Evolutionary conservation across 1,140 invertebrate species (phyloP), one percentile per base, ranked within the genome.

Genomic region (honey bee (Apis mellifera)): DNA sequence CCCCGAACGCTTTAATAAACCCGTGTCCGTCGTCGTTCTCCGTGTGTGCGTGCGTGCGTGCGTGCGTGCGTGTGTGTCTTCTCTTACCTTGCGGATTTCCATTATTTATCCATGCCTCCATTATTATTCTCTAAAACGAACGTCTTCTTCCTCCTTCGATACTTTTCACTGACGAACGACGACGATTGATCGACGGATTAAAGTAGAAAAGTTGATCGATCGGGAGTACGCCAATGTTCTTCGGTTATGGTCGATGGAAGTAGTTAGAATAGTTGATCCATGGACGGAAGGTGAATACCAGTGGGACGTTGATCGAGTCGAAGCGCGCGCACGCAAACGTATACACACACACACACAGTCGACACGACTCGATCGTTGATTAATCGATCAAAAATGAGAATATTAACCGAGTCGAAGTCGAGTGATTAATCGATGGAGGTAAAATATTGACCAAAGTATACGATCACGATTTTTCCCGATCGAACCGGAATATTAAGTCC

Each of bases 1-100:
- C 86, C 86, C 76, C 86, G 86, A 87, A 82, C 72, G 83, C 66
- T 74, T 86, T 74, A 23, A 81, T 76, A 78, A 26, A 76, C 48
- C 32, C 42, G 75, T 42, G 59, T 54, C 50, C 26, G 62, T 65
- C 8, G 8, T 32, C 12, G 23, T 32, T 19, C 32, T 57, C 23
- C 9, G 26, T 19, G 7, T 59, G 4, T 7, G 7, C 32, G 32
- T 21, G 55, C n/a, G 19, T 0, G 15, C 0, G 13, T 55, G 0
- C 15, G 42, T n/a, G 8, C 17, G 5, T 9, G 7, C 21, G 12
- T 48, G 32, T 23, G n/a, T 23, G 26, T 19, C 85, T 82, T 84
- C 78, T 84, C 73, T 54, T 78, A 64, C 15, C 72, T n/a, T n/a
- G 65, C 60, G 60, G 59, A 77, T 78, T 26, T 86, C 70, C 78